phyloP scores from a whole-genome alignment of 2,797 vertebrate genomes.

The Platyrinchus mystaceus region DNA sequence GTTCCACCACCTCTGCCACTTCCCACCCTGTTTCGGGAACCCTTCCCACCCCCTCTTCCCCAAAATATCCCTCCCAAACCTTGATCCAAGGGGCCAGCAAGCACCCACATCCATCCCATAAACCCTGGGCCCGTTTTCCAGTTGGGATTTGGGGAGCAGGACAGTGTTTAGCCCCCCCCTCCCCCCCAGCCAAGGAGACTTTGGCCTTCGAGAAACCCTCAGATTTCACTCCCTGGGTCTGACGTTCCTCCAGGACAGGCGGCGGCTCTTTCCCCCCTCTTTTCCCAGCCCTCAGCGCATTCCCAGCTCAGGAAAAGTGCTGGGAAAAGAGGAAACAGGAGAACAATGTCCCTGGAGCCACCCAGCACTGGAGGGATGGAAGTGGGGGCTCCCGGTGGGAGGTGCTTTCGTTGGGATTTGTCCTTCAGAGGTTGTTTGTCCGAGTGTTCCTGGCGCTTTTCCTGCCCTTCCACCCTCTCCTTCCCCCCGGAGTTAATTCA shows the following conservation, averaged over 20 bases:
- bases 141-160: background rate
- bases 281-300: background rate
- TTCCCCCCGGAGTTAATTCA: background rate
- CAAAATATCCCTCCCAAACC: accelerated
- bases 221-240: background rate
- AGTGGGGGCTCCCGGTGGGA: background rate
- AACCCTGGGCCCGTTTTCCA: background rate
- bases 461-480: background rate
- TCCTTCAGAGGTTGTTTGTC: background rate
- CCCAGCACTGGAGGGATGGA: background rate
- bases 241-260: background rate
- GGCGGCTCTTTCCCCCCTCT: background rate
- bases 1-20: background rate
- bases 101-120: no score
- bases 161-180: background rate
- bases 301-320: background rate
- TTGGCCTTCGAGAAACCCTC: background rate
- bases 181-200: background rate
- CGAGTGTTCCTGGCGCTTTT: background rate
- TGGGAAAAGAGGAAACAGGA: background rate
- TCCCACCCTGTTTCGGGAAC: background rate
- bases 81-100: background rate
- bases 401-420: background rate
- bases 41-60: background rate
- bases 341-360: background rate